Evolutionary conservation across 2,888 invertebrate species (phyloP).

Genomic region (Siphlonurus alternatus): DNA sequence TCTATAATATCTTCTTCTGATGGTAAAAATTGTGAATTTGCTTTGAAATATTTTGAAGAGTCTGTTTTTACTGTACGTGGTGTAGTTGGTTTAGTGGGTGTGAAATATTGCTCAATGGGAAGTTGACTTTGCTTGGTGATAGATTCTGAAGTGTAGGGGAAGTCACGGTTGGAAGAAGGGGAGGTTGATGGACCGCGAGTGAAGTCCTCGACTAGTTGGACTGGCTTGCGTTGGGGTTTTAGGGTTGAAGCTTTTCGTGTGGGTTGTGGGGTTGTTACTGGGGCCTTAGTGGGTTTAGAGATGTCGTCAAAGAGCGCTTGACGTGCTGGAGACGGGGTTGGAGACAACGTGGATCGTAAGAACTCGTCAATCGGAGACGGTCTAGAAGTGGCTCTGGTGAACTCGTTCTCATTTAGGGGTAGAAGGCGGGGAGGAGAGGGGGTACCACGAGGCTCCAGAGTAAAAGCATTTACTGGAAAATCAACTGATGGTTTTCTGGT

Average conservation of each 20-base stretch:
- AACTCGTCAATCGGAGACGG: not conserved
- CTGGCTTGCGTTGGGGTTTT: not conserved
- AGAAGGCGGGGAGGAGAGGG: not conserved
- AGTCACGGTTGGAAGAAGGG: not conserved
- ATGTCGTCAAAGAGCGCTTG: not conserved
- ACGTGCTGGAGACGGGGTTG: not conserved
- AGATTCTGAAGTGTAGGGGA: not conserved
- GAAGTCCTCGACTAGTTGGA: not conserved
- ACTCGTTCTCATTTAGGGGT: not conserved
- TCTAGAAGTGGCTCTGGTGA: not conserved
- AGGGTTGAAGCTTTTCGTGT: not conserved
- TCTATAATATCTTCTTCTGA: not conserved
- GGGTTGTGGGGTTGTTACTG: not conserved
- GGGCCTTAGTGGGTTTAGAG: not conserved
- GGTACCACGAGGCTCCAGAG: not conserved
- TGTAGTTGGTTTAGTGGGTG: not conserved
- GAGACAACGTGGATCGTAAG: not conserved
- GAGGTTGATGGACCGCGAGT: not conserved
- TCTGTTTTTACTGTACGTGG: not conserved
- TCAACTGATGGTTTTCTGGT: not conserved
- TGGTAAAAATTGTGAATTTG: not conserved
- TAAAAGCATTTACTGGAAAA: not conserved
- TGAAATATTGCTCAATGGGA: slow-evolving; percentile 1
- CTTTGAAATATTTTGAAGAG: not conserved
- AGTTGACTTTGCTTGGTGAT: not conserved